phyloP scores from a whole-genome alignment of 2,797 vertebrate species.

The Etheostoma nigrum region DNA sequence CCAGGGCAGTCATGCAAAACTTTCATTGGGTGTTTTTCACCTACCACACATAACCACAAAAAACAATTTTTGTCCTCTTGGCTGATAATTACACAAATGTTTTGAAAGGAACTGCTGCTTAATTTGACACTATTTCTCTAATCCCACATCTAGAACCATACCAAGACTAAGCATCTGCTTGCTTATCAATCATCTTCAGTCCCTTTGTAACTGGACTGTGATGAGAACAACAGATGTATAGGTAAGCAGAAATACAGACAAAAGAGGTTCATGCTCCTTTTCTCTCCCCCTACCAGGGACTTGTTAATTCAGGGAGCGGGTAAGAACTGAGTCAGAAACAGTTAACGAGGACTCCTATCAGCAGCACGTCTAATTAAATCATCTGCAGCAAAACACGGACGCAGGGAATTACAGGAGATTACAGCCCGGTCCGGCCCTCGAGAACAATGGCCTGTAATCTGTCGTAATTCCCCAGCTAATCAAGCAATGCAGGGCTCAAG shows the following conservation, averaged over 20 bases:
- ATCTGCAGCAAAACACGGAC: constrained; percentile 75
- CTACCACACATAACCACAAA: constrained; percentile 15
- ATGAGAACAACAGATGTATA: constrained; percentile 9
- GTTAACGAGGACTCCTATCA: constrained; percentile 66
- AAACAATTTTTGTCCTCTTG: not conserved
- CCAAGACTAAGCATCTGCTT: constrained; percentile 8
- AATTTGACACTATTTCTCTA: constrained; percentile 13
- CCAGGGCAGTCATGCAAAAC: constrained; percentile 12
- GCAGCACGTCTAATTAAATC: constrained; percentile 79
- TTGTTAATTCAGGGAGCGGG: not conserved
- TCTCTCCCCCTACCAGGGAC: not conserved
- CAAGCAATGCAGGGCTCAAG: constrained; percentile 57
- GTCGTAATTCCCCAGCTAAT: constrained; percentile 81
- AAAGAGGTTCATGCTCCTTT: constrained; percentile 5
- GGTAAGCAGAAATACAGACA: constrained; percentile 40
- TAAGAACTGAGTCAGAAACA: constrained; percentile 31
- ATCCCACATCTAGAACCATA: constrained; percentile 10
- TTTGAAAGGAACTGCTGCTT: constrained; percentile 11
- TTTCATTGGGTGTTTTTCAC: constrained; percentile 12
- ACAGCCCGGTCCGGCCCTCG: constrained; percentile 56
- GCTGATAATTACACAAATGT: constrained; percentile 15
- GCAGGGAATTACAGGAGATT: constrained; percentile 81
- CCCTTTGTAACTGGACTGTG: constrained; percentile 2
- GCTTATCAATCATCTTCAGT: constrained; percentile 2
- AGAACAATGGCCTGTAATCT: constrained; percentile 83